phyloP scores from a whole-genome alignment of 1,140 invertebrate genomes.

The Akabosia matsudoensis region DNA sequence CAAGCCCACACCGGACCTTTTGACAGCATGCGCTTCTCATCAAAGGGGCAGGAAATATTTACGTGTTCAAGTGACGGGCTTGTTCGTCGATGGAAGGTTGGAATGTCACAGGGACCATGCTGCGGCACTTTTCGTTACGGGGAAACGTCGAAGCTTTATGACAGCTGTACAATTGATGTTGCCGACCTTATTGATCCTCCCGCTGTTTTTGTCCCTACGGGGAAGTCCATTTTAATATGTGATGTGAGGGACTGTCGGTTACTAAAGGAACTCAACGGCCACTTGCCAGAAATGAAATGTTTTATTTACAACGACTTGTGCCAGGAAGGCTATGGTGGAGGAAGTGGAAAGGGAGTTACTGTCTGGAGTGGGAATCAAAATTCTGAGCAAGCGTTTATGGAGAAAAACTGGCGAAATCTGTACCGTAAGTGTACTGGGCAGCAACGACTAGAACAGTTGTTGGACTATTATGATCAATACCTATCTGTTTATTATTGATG shows the following conservation, averaged over 20 bases:
- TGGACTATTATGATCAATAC: too few species aligned
- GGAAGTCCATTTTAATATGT: conserved; percentile 28
- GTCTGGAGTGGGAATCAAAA: conserved; percentile 26
- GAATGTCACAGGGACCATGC: conserved; percentile 8
- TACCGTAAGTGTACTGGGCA: not conserved
- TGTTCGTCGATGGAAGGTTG: conserved; percentile 24
- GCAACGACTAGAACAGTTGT: too few species aligned
- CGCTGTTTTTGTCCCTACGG: conserved; percentile 29
- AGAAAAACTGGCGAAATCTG: conserved; percentile 20
- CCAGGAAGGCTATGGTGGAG: conserved; percentile 31
- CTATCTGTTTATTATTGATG: too few species aligned
- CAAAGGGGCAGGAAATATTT: conserved; percentile 9
- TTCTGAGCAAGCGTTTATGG: conserved; percentile 25
- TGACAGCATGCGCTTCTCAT: conserved; percentile 6
- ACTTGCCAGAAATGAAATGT: conserved; percentile 30
- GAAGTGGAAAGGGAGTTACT: conserved; percentile 25
- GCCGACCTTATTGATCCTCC: conserved; percentile 22
- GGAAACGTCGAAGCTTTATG: conserved; percentile 12
- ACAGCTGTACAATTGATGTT: conserved; percentile 24
- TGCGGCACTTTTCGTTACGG: conserved; percentile 17
- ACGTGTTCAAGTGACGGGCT: conserved; percentile 7
- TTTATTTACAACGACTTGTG: conserved; percentile 29
- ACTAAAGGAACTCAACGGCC: conserved; percentile 26
- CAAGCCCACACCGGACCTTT: conserved; percentile 25
- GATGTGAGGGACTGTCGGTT: conserved; percentile 25